Conservation (phyloP, 2,888 invertebrate species). For the Prosopocoilus inquinatus region DNA sequence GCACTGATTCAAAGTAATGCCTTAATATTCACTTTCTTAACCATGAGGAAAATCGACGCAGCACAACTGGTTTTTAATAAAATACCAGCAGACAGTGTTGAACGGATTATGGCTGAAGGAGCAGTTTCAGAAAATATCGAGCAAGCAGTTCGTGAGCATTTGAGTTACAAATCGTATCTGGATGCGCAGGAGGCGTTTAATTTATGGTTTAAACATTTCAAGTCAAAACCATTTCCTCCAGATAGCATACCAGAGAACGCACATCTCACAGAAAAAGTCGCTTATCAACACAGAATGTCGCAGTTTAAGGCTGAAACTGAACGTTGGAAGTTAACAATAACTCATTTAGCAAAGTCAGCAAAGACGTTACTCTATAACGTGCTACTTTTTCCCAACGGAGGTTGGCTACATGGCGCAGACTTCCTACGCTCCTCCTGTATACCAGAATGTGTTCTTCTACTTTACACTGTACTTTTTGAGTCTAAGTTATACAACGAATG, state of each 20-base stretch:
- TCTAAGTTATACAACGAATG: constrained; percentile 76
- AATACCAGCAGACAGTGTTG: constrained; percentile 66
- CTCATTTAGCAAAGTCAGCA: constrained; percentile 61
- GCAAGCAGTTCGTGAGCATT: constrained; percentile 71
- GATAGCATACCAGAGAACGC: constrained; percentile 59
- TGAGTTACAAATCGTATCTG: constrained; percentile 85
- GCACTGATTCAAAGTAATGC: constrained; percentile 86
- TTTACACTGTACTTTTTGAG: constrained; percentile 76
- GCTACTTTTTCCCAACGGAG: constrained; percentile 82
- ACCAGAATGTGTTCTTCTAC: constrained; percentile 76
- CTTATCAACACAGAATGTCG: constrained; percentile 79
- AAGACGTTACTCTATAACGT: constrained; percentile 82
- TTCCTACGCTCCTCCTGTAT: constrained; percentile 77
- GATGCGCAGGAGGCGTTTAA: constrained; percentile 85
- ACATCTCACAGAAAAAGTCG: constrained; percentile 84
- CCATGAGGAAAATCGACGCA: constrained; percentile 77
- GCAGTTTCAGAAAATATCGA: constrained; percentile 52
- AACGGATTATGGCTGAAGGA: constrained; percentile 53
- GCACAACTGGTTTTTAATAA: constrained; percentile 74
- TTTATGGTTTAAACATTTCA: constrained; percentile 83
- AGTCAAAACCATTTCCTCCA: constrained; percentile 73
- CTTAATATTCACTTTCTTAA: constrained; percentile 81
- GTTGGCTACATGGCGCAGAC: constrained; percentile 78
- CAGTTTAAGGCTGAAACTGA: constrained; percentile 77
- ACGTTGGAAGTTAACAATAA: constrained; percentile 69